Percentiles rank a stretch among this genome's conserved stretches.
Conservation (phyloP, 2,113 vertebrate genomes). For the Egretta garzetta region DNA sequence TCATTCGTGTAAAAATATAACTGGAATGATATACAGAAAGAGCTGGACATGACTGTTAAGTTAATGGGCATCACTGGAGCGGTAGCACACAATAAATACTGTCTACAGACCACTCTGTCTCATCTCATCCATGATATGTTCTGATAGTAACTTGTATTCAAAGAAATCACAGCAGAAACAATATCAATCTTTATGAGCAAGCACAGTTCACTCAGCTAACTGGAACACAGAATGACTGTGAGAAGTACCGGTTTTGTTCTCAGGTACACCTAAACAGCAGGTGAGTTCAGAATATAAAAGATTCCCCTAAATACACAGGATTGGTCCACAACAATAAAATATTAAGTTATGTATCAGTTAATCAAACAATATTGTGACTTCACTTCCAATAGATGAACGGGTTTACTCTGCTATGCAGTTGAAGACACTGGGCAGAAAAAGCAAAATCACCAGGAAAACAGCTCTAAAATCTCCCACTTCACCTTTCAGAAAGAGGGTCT, state of each 20-base stretch:
- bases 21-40: background rate
- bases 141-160: background rate
- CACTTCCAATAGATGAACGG: background rate
- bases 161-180: background rate
- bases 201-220: background rate
- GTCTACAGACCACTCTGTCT: background rate
- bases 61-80: background rate
- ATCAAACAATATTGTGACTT: slow-evolving; percentile 5
- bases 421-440: background rate
- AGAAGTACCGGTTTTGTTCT: background rate
- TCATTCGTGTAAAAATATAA: background rate
- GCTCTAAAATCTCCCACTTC: background rate
- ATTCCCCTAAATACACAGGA: background rate
- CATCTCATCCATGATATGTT: background rate
- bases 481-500: background rate
- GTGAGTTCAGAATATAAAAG: background rate
- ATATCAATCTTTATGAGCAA: background rate
- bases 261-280: background rate
- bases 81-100: background rate
- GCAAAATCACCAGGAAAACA: background rate
- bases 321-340: background rate
- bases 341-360: background rate
- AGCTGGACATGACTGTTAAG: background rate
- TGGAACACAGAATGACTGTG: background rate
- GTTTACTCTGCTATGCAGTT: background rate